A percentile compares a stretch with the other conserved stretches of the same genome.
phyloP scores from a whole-genome alignment of 2,797 vertebrate genomes.

The Scyliorhinus canicula region DNA sequence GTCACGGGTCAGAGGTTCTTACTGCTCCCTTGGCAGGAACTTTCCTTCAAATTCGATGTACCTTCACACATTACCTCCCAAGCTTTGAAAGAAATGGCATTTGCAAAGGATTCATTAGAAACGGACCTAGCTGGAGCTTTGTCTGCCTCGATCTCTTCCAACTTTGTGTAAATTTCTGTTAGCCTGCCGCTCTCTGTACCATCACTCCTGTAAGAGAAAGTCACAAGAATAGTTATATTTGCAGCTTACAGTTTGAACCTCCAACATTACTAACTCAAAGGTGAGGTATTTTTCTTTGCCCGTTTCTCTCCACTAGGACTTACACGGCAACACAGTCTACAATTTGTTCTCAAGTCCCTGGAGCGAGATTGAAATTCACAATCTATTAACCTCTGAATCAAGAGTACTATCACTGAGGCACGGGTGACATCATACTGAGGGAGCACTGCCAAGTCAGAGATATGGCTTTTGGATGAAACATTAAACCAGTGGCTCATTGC shows the following conservation, averaged over 20 bases:
- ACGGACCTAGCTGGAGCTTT: slow-evolving; percentile 87
- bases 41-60: background rate
- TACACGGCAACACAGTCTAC: background rate
- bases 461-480: background rate
- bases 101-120: background rate
- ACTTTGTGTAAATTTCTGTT: slow-evolving; percentile 77
- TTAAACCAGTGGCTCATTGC: background rate
- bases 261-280: background rate
- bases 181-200: slow-evolving; percentile 75
- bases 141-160: slow-evolving; percentile 95
- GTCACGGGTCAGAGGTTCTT: background rate
- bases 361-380: background rate
- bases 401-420: background rate
- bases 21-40: background rate
- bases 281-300: background rate
- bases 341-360: background rate
- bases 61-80: background rate
- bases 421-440: background rate
- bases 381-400: background rate
- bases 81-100: background rate
- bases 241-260: background rate
- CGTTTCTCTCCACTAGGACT: background rate
- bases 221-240: background rate
- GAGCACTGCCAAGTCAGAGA: background rate
- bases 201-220: slow-evolving; percentile 61